These are phyloP conservation scores for Gymnogyps californianus DNA, from an alignment of 2,113 vertebrate genomes.

Conservation along the genomic window DNA sequence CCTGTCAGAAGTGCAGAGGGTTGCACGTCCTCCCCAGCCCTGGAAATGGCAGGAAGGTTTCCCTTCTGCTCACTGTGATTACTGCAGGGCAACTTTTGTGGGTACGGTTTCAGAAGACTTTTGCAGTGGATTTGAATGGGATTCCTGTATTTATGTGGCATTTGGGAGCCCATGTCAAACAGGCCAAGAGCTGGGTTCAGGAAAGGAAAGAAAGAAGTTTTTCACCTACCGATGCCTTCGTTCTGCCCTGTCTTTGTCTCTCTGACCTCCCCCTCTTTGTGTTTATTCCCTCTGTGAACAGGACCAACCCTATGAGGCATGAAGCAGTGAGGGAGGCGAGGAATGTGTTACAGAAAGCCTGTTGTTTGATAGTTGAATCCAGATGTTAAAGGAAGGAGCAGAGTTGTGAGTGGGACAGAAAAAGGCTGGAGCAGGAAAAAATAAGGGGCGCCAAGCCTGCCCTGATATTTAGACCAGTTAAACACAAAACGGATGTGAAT, in stretches of 20 bases:
- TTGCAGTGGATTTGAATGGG: neutral
- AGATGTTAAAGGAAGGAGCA: conserved; percentile 60
- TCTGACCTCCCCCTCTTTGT: neutral
- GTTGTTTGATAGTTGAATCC: conserved; percentile 67
- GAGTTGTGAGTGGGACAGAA: neutral
- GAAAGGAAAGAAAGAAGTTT: neutral
- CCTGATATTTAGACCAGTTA: neutral
- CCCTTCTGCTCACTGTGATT: neutral
- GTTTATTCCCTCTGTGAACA: neutral
- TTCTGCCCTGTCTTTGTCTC: neutral
- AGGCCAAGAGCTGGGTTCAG: neutral
- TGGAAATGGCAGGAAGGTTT: neutral
- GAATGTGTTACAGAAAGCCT: conserved; percentile 39
- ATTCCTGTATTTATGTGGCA: neutral
- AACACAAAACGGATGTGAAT: neutral
- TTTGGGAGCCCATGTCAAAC: neutral
- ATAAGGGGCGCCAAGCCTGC: neutral
- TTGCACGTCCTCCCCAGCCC: neutral
- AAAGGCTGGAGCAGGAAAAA: neutral
- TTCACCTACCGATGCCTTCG: neutral
- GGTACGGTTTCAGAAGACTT: neutral
- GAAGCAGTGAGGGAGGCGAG: conserved; percentile 1
- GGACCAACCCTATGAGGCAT: neutral
- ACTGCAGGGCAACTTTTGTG: neutral
- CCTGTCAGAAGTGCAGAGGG: neutral